Percentiles rank a stretch among this genome's conserved stretches.
Conservation (phyloP, 2,113 vertebrate species). For the Oenanthe oenanthe region DNA sequence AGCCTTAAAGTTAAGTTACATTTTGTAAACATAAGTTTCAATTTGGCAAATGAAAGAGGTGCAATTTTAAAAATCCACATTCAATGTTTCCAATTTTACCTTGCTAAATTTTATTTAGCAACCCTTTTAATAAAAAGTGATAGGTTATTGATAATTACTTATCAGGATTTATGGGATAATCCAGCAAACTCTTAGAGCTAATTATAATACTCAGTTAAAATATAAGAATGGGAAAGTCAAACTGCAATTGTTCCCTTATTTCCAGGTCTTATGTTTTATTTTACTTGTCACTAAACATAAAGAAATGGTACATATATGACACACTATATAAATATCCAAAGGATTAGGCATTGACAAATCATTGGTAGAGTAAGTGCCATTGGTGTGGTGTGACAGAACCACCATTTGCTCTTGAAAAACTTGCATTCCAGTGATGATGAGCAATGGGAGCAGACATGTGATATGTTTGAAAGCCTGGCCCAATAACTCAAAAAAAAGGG, state of each 20-base stretch:
- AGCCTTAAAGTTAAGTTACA: neutral
- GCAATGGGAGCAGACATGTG: accelerated
- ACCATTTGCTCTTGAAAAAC: neutral
- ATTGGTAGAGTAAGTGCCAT: neutral
- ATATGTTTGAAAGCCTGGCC: neutral
- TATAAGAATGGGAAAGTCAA: neutral
- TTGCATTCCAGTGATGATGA: neutral
- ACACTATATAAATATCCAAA: neutral
- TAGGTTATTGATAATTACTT: neutral
- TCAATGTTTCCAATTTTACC: neutral
- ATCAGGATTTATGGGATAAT: neutral
- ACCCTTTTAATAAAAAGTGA: neutral
- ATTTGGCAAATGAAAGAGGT: neutral
- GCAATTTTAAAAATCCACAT: neutral
- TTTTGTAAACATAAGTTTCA: neutral
- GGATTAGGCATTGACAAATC: neutral
- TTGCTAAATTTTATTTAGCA: neutral
- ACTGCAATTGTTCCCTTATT: neutral
- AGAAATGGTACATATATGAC: neutral
- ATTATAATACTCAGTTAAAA: neutral
- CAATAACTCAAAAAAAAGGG: neutral
- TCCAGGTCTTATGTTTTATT: neutral
- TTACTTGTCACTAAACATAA: neutral
- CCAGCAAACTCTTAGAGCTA: neutral
- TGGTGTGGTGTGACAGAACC: neutral